Base-by-base conservation (phyloP, 2,888 invertebrate genomes). In the Marronus borbonicus region DNA sequence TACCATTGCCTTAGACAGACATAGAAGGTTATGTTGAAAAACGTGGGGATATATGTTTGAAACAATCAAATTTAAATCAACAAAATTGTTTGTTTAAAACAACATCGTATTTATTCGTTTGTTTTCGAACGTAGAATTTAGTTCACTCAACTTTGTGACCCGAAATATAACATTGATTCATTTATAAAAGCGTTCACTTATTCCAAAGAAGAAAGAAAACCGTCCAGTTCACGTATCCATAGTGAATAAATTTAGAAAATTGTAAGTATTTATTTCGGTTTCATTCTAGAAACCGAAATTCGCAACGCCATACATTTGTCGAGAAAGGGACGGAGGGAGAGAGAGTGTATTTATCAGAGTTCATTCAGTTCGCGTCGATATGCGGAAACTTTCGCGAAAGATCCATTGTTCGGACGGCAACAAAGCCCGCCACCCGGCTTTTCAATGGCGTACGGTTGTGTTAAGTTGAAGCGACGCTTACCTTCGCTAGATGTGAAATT, bases 321-420 rank as follows among this genome's bases (percentile, higher is more conserved):
- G 20, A 8, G 20, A 1, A 12, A 58, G 24, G 20, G 55, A 36
- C 5, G 5, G 31, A 36, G 31, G 3, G 31, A 36, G 31, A 31
- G 31, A 31, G 31, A 3, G 31, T 31, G 31, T 31, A 31, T 55
- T 55, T 55, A 55, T 55, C 55, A 55, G n/a, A 1, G 55, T 58
- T 20, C 55, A 20, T 58, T 58, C 55, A 58, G 20, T 20, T 58
- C 55, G 55, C 5, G 55, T 58, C 55, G 55, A 58, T 58, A 20
- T 58, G n/a, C 55, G 55, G 55, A 58, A 58, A 58, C 55, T 58
- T 58, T 17, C 55, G 20, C 20, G 55, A 58, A 58, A 58, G 55
- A 58, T 58, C 20, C 20, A 58, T 58, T 58, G 55, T 58, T 58
- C 55, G 20, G 20, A 7, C 8, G 20, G 14, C 17, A 58, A 17